Evolutionary conservation across 2,888 invertebrate species (phyloP), one percentile per base, ranked within the genome.

Genomic region (Drosophila prostipennis): DNA sequence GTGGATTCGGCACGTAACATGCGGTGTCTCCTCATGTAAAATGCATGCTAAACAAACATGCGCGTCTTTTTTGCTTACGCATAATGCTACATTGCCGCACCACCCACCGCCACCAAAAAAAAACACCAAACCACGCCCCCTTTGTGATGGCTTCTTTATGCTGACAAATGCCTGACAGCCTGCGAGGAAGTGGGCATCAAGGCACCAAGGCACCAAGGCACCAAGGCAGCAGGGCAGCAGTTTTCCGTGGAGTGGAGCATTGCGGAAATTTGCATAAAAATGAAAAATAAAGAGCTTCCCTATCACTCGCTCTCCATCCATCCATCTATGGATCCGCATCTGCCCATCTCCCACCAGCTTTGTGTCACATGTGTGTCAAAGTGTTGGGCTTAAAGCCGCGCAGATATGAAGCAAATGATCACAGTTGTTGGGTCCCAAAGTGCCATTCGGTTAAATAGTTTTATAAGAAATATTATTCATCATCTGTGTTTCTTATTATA

Each of bases 11-110:
- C 46, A 46, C 46, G 46, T 46, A 46, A 10, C 29, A 29, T 14
- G 29, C n/a, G 8, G 26, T 46, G 46, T 29, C 29, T 46, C 29
- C 70, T 80, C 78, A 83, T 83, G 83, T 69, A 69, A 80, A 78
- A 80, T 80, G 77, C 75, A 74, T 84, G 60, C 76, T 68, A 60
- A 72, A 73, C 79, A 73, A 80, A 81, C 80, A 81, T 58, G 73
- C 67, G 73, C 73, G 75, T 71, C 82, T 67, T 80, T 83, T 81
- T 65, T 76, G 80, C 73, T 69, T 65, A 85, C 79, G 72, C 82
- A 79, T 70, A 65, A 77, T 69, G 72, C 57, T 54, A 37, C 60
- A 45, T 32, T 19, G 11, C 29, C 34, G 40, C 29, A 13, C 32
- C 34, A n/a, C 2, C 40, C 40, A 49, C 37, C n/a, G 16, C 39